Evolutionary conservation across 2,888 invertebrate species (phyloP).

Genomic region (Seira ritae): DNA sequence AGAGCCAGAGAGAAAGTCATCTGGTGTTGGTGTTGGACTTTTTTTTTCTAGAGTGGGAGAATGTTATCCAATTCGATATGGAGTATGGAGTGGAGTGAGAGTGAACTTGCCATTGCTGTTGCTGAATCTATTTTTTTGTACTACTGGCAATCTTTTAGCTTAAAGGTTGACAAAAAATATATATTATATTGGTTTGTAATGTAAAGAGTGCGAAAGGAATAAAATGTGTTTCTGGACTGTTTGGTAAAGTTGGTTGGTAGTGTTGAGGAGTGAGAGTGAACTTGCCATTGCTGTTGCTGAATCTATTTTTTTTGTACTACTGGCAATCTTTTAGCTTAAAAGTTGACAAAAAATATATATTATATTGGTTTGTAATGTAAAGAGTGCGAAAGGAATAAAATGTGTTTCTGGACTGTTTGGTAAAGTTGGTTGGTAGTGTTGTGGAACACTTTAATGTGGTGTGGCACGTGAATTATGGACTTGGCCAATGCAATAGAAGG

Average conservation of each 20-base stretch:
- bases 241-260: slow-evolving; percentile 34
- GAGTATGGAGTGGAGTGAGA: neutral
- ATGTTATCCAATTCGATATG: no score
- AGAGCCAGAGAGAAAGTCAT: no score
- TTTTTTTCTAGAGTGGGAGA: no score
- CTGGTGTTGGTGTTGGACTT: no score
- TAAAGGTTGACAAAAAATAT: neutral
- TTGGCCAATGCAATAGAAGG: slow-evolving; percentile 8
- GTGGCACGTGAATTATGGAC: slow-evolving; percentile 56
- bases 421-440: slow-evolving; percentile 46
- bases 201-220: neutral
- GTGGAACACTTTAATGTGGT: slow-evolving; percentile 44
- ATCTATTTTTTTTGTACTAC: slow-evolving; percentile 32
- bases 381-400: slow-evolving; percentile 20
- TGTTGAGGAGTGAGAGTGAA: no score
- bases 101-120: no score
- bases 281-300: no score
- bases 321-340: slow-evolving; percentile 46
- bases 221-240: slow-evolving; percentile 56
- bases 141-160: slow-evolving; percentile 57
- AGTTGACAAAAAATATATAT: slow-evolving; percentile 9
- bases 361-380: neutral
- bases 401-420: slow-evolving; percentile 47
- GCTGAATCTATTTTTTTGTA: neutral
- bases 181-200: slow-evolving; percentile 1